A percentile compares a stretch with the other conserved stretches of the same genome.
Conservation (phyloP, 2,888 invertebrate species). For the Caenorhabditis zanzibari region DNA sequence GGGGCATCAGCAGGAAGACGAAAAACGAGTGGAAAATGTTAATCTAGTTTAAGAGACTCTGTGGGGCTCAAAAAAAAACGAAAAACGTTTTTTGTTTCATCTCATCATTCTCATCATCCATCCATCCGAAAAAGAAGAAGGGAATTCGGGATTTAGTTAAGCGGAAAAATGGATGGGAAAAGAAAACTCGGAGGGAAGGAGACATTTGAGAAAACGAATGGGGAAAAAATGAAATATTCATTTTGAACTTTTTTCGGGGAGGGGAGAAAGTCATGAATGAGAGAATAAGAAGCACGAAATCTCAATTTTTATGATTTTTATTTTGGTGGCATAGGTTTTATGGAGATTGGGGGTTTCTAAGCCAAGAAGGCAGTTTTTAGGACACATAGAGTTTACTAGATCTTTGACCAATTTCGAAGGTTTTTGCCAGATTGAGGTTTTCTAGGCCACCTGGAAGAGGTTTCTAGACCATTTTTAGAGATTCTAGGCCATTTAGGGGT, state of each 20-base stretch:
- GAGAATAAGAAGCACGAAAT: neutral
- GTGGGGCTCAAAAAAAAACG: neutral
- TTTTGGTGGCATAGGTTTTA: no score
- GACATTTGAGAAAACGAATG: slow-evolving; percentile 1
- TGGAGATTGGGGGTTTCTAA: no score
- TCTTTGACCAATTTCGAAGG: no score
- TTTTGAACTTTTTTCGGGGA: neutral
- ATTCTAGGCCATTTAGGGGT: no score
- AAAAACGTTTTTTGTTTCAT: slow-evolving; percentile 23
- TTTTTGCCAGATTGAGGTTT: no score
- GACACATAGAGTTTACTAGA: no score
- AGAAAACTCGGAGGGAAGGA: neutral
- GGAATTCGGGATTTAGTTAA: slow-evolving; percentile 19
- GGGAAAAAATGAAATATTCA: slow-evolving; percentile 9
- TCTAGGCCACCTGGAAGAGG: no score
- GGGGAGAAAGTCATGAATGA: neutral
- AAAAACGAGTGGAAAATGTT: slow-evolving; percentile 11
- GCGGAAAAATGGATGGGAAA: slow-evolving; percentile 22
- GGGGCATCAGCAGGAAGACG: neutral
- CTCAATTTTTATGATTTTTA: no score
- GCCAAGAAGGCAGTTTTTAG: no score
- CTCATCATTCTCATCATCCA: slow-evolving; percentile 24
- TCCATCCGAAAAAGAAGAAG: neutral
- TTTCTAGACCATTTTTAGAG: no score
- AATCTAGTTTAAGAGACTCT: slow-evolving; percentile 33